A percentile compares a stretch with the other conserved stretches of the same genome.
Evolutionary conservation across 2,888 invertebrate genomes (phyloP).

Genomic region (Erebia epiphron): DNA sequence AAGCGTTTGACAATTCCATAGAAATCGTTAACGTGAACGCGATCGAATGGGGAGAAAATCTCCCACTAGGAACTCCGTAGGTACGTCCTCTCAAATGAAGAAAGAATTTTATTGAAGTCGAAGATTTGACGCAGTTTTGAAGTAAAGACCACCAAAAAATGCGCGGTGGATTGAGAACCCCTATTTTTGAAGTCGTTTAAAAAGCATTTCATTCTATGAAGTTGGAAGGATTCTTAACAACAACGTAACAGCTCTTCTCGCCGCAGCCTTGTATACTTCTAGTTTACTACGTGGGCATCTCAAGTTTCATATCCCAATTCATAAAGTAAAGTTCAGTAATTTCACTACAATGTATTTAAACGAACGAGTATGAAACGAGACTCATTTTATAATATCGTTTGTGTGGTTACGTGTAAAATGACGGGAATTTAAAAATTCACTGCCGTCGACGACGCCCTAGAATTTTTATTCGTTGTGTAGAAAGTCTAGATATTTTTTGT

Average conservation of each 20-base stretch:
- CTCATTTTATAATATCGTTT: slow-evolving; percentile 38
- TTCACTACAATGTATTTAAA: slow-evolving; percentile 35
- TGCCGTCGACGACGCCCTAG: not conserved
- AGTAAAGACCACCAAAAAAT: too few species aligned
- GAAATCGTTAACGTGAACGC: too few species aligned
- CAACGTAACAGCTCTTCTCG: not conserved
- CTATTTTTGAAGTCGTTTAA: too few species aligned
- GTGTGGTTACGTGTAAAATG: slow-evolving; percentile 29
- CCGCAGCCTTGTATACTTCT: not conserved
- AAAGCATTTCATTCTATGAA: not conserved
- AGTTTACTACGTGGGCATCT: slow-evolving; percentile 2
- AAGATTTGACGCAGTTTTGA: too few species aligned
- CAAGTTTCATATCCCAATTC: slow-evolving; percentile 21
- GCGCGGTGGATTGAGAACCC: not conserved
- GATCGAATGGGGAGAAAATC: too few species aligned
- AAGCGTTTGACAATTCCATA: too few species aligned
- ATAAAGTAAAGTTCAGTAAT: slow-evolving; percentile 28
- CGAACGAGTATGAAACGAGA: slow-evolving; percentile 29
- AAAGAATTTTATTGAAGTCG: too few species aligned
- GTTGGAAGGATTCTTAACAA: not conserved
- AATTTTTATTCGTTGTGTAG: not conserved
- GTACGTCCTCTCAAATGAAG: too few species aligned
- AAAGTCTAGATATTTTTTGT: too few species aligned
- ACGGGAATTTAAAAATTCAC: slow-evolving; percentile 19
- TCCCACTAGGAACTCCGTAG: too few species aligned